These are phyloP conservation scores for Raja brachyura DNA, from an alignment of 2,113 vertebrate genomes.

Conservation along the genomic window DNA sequence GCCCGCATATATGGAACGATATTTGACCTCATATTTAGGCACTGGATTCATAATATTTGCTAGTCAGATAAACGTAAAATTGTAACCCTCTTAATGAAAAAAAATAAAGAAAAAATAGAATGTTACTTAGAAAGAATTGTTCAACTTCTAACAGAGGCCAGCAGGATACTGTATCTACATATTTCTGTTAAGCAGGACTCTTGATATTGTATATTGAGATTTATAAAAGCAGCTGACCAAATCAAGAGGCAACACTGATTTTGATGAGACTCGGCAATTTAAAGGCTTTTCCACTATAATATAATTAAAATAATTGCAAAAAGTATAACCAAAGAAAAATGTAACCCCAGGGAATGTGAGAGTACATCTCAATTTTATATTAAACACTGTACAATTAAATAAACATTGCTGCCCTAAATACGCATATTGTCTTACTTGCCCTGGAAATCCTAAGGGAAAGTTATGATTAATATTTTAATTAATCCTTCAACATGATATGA, in stretches of 20 bases:
- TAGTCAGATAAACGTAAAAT: not conserved
- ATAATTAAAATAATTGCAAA: not conserved
- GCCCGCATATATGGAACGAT: not conserved
- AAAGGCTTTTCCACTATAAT: not conserved
- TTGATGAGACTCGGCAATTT: not conserved
- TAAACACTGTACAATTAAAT: slow-evolving; percentile 6
- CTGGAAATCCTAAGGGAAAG: slow-evolving; percentile 12
- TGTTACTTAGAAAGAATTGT: not conserved
- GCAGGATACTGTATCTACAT: not conserved
- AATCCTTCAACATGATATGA: slow-evolving; percentile 34
- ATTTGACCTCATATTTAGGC: not conserved
- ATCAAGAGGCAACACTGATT: not conserved
- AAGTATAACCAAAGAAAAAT: not conserved
- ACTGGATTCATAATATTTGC: not conserved
- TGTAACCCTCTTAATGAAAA: not conserved
- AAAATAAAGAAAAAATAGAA: slow-evolving; percentile 1
- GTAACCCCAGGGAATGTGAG: not conserved
- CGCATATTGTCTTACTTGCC: not conserved
- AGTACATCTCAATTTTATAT: slow-evolving; percentile 19
- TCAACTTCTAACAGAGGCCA: not conserved
- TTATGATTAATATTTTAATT: slow-evolving; percentile 36
- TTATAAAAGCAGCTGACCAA: not conserved
- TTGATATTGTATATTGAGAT: not conserved
- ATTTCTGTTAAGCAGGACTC: not conserved
- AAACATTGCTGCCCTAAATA: not conserved